Conservation (phyloP, 2,797 vertebrate genomes). For the Pangasius sanitwongsei region DNA sequence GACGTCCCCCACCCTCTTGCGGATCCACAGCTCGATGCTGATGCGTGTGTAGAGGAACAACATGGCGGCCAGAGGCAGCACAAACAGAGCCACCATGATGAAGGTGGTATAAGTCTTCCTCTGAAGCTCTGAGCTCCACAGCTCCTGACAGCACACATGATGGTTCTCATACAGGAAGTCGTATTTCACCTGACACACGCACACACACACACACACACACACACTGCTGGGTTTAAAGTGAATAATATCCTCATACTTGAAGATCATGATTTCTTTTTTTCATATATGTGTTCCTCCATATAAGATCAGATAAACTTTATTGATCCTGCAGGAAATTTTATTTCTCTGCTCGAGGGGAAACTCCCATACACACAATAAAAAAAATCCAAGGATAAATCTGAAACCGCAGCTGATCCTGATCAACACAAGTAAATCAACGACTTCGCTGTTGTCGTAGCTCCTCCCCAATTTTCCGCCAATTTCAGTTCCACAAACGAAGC, state of each 20-base stretch:
- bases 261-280: not conserved
- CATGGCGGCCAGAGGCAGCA: constrained; percentile 80
- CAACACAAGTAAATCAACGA: not conserved
- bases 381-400: not conserved
- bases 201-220: constrained; percentile 15
- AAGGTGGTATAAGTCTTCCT: constrained; percentile 80
- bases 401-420: not conserved
- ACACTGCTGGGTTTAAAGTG: not conserved
- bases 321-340: not conserved
- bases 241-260: not conserved
- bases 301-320: not conserved
- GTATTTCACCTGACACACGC: constrained; percentile 79
- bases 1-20: constrained; percentile 80
- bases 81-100: constrained; percentile 85
- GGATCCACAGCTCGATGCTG: constrained; percentile 81
- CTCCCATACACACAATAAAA: not conserved
- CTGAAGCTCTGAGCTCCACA: constrained; percentile 73
- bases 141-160: constrained; percentile 84
- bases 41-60: constrained; percentile 82
- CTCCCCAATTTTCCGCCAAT: not conserved
- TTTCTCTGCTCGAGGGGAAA: not conserved
- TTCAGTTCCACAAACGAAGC: not conserved
- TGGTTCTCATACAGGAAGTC: constrained; percentile 83
- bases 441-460: not conserved
- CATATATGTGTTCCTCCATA: not conserved